Conservation (phyloP, 2,888 invertebrate genomes). For the Erynnis tages region DNA sequence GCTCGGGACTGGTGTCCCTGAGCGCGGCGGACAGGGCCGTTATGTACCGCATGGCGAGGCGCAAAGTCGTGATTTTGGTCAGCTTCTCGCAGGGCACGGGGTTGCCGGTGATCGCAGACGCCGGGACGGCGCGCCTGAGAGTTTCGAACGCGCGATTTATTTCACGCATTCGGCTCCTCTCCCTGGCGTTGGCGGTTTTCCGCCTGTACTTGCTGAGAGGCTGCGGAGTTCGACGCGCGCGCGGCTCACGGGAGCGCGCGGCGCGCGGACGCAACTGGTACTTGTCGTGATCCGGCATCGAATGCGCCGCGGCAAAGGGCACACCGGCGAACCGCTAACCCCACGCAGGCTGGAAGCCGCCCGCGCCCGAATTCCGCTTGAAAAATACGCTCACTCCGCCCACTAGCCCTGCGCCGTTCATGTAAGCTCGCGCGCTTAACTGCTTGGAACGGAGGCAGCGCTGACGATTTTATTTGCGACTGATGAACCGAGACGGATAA, state of each 20-base stretch:
- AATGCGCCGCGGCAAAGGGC: too few relatives aligned
- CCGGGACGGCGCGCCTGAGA: constrained; percentile 88
- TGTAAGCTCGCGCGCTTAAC: constrained; percentile 52
- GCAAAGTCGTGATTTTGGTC: constrained; percentile 93
- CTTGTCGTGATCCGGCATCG: constrained; percentile 80
- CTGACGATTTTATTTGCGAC: constrained; percentile 18
- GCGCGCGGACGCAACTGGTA: constrained; percentile 79
- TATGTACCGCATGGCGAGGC: constrained; percentile 94
- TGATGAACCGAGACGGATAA: constrained; percentile 21
- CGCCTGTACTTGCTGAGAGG: constrained; percentile 93
- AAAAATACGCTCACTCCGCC: constrained; percentile 72
- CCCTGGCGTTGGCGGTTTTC: constrained; percentile 94
- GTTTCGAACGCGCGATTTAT: constrained; percentile 95
- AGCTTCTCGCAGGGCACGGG: constrained; percentile 87
- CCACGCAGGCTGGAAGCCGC: constrained; percentile 47
- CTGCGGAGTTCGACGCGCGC: constrained; percentile 84
- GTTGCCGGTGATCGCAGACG: constrained; percentile 74
- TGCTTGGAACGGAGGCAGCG: constrained; percentile 15
- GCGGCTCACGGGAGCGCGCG: constrained; percentile 72
- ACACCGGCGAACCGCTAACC: too few relatives aligned
- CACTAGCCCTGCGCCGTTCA: constrained; percentile 72
- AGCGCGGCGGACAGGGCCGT: constrained; percentile 86
- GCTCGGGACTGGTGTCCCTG: constrained; percentile 59
- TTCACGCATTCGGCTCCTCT: constrained; percentile 93
- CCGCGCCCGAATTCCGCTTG: constrained; percentile 59